Evolutionary conservation across 2,113 vertebrate species (phyloP), one percentile per base, ranked within the genome.

Genomic region (Phalacrocorax pelagicus): DNA sequence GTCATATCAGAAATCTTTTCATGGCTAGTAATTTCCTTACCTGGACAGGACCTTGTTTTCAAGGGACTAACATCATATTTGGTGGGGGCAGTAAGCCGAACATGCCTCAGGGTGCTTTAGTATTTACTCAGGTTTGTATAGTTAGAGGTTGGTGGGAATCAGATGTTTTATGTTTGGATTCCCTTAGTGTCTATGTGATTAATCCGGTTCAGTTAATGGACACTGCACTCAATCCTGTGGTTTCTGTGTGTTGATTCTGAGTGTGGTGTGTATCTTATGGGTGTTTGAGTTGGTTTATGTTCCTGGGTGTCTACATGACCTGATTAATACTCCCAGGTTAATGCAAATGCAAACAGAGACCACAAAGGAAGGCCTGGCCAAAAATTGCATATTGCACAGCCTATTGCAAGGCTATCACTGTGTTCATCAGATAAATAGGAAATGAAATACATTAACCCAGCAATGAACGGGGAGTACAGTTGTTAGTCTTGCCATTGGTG

Each of bases 181-280:
- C 42, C 38, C 15, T 81, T 42, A 12, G 47, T 18, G n/a, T 72
- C n/a, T 42, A 21, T 63, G 91, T 70, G 55, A 91, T 92, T 95
- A 84, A 89, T 84, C 73, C 79, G 55, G 83, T 90, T 79, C 85
- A 38, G 85, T 86, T 81, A 83, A 95, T 71, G 93, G 91, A 84
- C 44, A 11, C 86, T 55, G 77, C 65, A 27, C 83, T 96, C 8
- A 14, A 70, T 94, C 84, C 87, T 80, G 87, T 77, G 93, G 93
- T 94, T 96, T 91, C 61, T 77, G 62, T 83, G 85, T 94, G 90
- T 93, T 96, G 84, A 85, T 92, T 80, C 90, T 86, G 87, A 93
- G 62, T n/a, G 85, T 89, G 46, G 62, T 90, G 85, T 91, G 84
- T 92, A 77, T 95, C 81, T 93, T 88, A 23, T 38, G 81, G 84